A percentile compares a stretch with the other conserved stretches of the same genome.
Conservation (phyloP, 2,888 invertebrate genomes). For the Aphodius sticticus region DNA sequence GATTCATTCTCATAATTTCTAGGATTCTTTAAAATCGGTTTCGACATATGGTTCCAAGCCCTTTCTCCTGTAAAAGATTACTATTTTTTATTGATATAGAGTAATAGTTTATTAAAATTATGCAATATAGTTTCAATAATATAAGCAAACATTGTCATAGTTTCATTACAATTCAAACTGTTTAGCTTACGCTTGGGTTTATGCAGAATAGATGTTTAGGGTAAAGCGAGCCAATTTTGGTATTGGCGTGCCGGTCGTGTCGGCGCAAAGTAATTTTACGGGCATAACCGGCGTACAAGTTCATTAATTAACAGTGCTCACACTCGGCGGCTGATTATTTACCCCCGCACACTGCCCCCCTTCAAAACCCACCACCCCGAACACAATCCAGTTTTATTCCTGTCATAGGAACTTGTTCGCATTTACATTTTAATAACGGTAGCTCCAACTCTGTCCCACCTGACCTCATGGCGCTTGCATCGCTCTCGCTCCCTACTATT, state of each 20-base stretch:
- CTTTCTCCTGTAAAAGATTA: too few species aligned
- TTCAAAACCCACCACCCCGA: background rate
- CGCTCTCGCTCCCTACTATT: constrained; percentile 48
- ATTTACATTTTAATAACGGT: constrained; percentile 62
- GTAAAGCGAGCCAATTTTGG: background rate
- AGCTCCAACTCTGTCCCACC: constrained; percentile 48
- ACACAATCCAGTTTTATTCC: constrained; percentile 58
- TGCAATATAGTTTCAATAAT: background rate
- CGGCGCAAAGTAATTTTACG: constrained; percentile 32
- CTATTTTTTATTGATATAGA: too few species aligned
- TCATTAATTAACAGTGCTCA: constrained; percentile 58
- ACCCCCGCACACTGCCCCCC: constrained; percentile 43
- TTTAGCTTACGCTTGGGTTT: background rate
- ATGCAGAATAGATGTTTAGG: constrained; percentile 4
- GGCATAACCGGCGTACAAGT: constrained; percentile 41
- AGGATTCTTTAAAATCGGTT: too few species aligned
- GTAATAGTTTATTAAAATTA: too few species aligned
- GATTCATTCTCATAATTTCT: too few species aligned
- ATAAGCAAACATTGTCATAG: background rate
- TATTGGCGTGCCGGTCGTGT: background rate
- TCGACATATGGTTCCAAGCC: too few species aligned
- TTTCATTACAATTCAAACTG: background rate
- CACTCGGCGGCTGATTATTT: constrained; percentile 56
- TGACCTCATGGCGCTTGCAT: constrained; percentile 38
- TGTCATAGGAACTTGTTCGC: constrained; percentile 58